A percentile compares a stretch with the other conserved stretches of the same genome.
phyloP scores from a whole-genome alignment of 2,888 invertebrate genomes.

The Mycogona germanica region DNA sequence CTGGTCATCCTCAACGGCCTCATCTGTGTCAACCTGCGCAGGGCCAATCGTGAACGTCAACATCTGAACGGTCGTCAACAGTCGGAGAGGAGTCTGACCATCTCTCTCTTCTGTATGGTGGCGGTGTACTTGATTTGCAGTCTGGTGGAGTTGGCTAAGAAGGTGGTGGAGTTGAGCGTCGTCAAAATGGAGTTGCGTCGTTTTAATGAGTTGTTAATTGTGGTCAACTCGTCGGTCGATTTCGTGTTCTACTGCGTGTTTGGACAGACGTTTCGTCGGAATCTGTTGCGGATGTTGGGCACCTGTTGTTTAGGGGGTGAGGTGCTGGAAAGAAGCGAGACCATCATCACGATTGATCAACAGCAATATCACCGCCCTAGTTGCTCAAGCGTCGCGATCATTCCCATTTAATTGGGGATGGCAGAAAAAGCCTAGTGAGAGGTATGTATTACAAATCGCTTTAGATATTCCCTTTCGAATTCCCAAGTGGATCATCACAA shows the following conservation, averaged over 20 bases:
- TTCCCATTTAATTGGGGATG: too few relatives aligned
- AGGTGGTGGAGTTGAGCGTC: conserved; percentile 71
- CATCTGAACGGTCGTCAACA: conserved; percentile 77
- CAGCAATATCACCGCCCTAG: too few relatives aligned
- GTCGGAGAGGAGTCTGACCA: conserved; percentile 84
- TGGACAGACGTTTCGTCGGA: conserved; percentile 87
- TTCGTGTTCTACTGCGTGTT: conserved; percentile 97
- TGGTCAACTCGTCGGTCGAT: conserved; percentile 93
- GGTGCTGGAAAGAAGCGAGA: too few relatives aligned
- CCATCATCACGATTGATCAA: too few relatives aligned
- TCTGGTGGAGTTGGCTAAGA: conserved; percentile 67
- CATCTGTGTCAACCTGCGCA: conserved; percentile 79
- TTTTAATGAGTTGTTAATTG: conserved; percentile 76
- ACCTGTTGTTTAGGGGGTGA: too few relatives aligned
- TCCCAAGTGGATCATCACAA: too few relatives aligned
- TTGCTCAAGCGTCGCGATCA: too few relatives aligned
- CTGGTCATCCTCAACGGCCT: conserved; percentile 79
- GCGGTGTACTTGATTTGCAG: conserved; percentile 90
- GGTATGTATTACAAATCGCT: too few relatives aligned
- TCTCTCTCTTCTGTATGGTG: conserved; percentile 89
- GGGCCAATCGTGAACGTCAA: conserved; percentile 79
- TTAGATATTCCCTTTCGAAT: too few relatives aligned
- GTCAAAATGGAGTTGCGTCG: conserved; percentile 41
- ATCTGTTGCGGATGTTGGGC: conserved; percentile 56
- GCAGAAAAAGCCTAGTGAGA: too few relatives aligned